phyloP scores from a whole-genome alignment of 2,888 invertebrate genomes.

The Erpobdella octoculata region DNA sequence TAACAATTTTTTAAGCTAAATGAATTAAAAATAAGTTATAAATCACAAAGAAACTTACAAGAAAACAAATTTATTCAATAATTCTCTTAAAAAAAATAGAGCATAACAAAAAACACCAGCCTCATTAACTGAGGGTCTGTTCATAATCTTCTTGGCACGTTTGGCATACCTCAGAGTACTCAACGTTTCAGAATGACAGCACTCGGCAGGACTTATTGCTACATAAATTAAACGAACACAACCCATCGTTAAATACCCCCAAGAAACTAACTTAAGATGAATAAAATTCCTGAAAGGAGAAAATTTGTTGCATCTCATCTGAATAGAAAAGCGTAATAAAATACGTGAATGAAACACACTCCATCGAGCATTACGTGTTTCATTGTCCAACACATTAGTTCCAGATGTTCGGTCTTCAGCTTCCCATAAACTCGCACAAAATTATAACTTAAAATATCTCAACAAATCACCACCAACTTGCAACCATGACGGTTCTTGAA shows the following conservation, averaged over 20 bases:
- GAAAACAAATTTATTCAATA: not conserved
- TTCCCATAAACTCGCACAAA: too few species aligned
- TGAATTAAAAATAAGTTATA: too few species aligned
- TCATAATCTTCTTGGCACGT: slow-evolving; percentile 66
- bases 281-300: not conserved
- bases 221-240: slow-evolving; percentile 36
- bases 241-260: not conserved
- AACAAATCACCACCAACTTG: slow-evolving; percentile 64
- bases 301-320: too few species aligned
- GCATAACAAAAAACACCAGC: slow-evolving; percentile 41
- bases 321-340: too few species aligned
- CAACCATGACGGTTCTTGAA: slow-evolving; percentile 69
- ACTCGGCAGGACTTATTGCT: slow-evolving; percentile 73
- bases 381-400: too few species aligned
- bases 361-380: too few species aligned
- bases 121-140: slow-evolving; percentile 62
- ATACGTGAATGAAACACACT: too few species aligned
- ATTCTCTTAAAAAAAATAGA: not conserved
- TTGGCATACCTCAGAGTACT: slow-evolving; percentile 73
- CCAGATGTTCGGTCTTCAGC: too few species aligned
- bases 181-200: slow-evolving; percentile 70
- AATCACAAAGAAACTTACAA: not conserved
- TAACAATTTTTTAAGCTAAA: too few species aligned
- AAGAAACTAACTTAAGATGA: not conserved
- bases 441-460: too few species aligned